Evolutionary conservation across 2,888 invertebrate genomes (phyloP), one percentile per base, ranked within the genome.

Genomic region (Leptogaster cylindrica): DNA sequence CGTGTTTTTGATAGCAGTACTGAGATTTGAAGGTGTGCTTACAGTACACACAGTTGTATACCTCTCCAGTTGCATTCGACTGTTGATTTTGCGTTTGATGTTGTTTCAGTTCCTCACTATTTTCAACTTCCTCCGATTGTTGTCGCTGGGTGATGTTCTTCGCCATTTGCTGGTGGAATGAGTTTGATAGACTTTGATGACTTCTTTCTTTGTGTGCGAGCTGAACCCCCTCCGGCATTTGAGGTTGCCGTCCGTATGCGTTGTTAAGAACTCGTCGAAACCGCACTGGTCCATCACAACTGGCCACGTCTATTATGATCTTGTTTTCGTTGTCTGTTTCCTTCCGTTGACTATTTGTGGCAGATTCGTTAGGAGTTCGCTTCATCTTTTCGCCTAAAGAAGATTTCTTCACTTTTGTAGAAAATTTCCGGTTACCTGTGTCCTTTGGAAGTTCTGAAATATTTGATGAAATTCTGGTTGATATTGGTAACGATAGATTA

Each of bases 281-380:
- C 23, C 90, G 85, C 0, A 95, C 93, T 0, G 95, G 95, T 0
- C 95, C 95, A 79, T 95, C 95, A 79, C 95, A 95, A 70, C 91
- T 93, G 0, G 94, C 95, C n/a, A 94, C 86, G 79, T 95, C 94
- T 69, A 92, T 82, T 1, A 93, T 88, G 0, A 90, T 87, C 76
- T 86, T 87, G 71, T 75, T 74, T 14, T 70, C 71, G 31, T 66
- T 67, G 14, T 70, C 61, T 48, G 66, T n/a, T 50, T 65, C 66
- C 67, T 69, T 50, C 20, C 65, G 58, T 63, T 66, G 14, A 10
- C 8, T 55, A 27, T 64, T 67, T 7, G 25, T 65, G 6, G 25
- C 1, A 27, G 33, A 14, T 31, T 5, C 55, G 69, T 23, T 7
- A 28, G 64, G n/a, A 3, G 68, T 46, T 6, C 67, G 31, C 27